Evolutionary conservation across 2,113 vertebrate genomes (phyloP).

Genomic region (Condylura cristata): DNA sequence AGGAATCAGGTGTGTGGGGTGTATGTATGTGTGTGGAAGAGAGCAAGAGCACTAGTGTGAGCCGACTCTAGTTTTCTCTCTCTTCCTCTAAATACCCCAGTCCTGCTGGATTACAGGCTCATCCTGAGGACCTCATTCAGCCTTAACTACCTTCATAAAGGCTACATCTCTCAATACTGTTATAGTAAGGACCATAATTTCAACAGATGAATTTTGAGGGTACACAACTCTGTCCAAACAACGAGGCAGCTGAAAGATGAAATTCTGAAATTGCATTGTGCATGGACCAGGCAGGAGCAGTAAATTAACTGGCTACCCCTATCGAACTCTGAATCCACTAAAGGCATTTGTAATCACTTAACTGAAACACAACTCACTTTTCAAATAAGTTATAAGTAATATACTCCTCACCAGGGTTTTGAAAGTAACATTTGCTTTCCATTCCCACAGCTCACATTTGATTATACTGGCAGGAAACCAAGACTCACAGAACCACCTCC

Average conservation of each 20-base stretch:
- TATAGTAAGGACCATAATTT: background rate
- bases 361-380: conserved; percentile 64
- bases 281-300: background rate
- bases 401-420: conserved; percentile 74
- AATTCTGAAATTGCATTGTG: background rate
- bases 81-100: background rate
- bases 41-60: too few species aligned
- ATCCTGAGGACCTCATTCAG: background rate
- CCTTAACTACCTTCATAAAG: background rate
- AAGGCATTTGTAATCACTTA: conserved; percentile 53
- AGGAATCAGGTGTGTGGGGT: background rate
- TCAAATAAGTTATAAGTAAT: conserved; percentile 72
- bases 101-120: background rate
- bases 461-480: conserved; percentile 85
- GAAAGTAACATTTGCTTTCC: conserved; percentile 85
- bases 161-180: background rate
- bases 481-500: conserved; percentile 83
- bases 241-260: background rate
- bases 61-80: background rate
- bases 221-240: background rate
- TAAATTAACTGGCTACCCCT: background rate
- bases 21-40: too few species aligned
- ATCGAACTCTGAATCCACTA: background rate
- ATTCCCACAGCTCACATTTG: conserved; percentile 81
- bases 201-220: background rate